Percentiles rank a stretch among this genome's conserved stretches.
These are phyloP conservation scores for Phyllostomus discolor DNA, from an alignment of 2,113 vertebrate species.

Conservation along the genomic window DNA sequence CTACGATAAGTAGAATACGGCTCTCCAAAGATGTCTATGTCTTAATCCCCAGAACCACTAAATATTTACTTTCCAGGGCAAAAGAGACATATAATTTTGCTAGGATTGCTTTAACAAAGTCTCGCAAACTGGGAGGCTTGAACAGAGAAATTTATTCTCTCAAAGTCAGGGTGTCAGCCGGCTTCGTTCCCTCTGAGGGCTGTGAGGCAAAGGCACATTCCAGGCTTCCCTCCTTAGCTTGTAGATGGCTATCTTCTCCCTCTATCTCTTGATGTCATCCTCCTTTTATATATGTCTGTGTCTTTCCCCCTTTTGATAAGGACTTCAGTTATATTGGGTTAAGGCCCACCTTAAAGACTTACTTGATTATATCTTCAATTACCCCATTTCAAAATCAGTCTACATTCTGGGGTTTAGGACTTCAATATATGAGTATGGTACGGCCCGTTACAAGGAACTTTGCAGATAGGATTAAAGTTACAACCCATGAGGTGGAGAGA, in stretches of 20 bases:
- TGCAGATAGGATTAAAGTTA: not conserved
- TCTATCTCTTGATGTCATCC: not conserved
- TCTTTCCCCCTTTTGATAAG: not conserved
- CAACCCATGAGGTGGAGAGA: not conserved
- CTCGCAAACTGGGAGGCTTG: not conserved
- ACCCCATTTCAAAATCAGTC: not conserved
- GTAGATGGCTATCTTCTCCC: not conserved
- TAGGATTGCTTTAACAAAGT: not conserved
- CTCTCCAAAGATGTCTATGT: not conserved
- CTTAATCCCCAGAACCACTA: not conserved
- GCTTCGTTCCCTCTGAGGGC: too few relatives aligned
- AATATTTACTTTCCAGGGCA: not conserved
- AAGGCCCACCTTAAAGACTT: not conserved
- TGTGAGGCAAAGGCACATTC: too few relatives aligned
- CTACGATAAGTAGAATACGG: not conserved
- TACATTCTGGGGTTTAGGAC: not conserved
- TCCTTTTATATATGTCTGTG: not conserved
- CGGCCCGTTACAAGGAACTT: not conserved
- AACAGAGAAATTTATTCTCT: not conserved
- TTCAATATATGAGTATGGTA: not conserved
- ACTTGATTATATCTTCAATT: not conserved
- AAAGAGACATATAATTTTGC: not conserved
- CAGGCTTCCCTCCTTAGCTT: not conserved
- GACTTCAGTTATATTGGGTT: not conserved
- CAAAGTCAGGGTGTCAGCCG: too few relatives aligned